phyloP scores from a whole-genome alignment of 2,797 vertebrate genomes.

The Lacerta bilineata region DNA sequence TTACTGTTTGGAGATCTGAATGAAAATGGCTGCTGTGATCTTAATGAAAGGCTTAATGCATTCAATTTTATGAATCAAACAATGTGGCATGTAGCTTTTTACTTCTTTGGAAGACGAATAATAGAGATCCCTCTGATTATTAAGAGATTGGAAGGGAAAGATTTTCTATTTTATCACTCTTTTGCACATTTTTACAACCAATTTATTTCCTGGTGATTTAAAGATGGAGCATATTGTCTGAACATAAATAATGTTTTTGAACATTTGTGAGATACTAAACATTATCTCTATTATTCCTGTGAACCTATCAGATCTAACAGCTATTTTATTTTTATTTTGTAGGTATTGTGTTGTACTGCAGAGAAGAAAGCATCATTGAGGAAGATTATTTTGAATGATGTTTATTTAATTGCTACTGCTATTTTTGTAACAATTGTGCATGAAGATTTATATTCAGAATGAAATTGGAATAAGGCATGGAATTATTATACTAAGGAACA shows the following conservation, averaged over 20 bases:
- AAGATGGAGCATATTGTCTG: slow-evolving; percentile 6
- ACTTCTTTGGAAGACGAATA: slow-evolving; percentile 49
- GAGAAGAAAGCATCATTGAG: background rate
- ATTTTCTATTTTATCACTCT: slow-evolving; percentile 45
- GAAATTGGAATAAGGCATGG: background rate
- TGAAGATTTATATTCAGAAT: background rate
- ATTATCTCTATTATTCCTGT: slow-evolving; percentile 10
- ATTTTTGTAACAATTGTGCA: background rate
- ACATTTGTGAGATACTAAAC: background rate
- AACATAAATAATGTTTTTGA: slow-evolving; percentile 25
- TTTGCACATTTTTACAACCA: slow-evolving; percentile 7
- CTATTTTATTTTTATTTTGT: slow-evolving; percentile 21
- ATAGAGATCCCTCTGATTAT: slow-evolving; percentile 30
- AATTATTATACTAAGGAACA: background rate
- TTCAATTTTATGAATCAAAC: slow-evolving; percentile 43
- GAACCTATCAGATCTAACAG: slow-evolving; percentile 9
- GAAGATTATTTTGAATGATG: slow-evolving; percentile 2
- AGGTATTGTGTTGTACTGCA: background rate
- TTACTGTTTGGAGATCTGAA: slow-evolving; percentile 52
- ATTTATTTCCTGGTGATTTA: slow-evolving; percentile 33
- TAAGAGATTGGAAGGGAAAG: slow-evolving; percentile 28
- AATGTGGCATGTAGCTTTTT: slow-evolving; percentile 38
- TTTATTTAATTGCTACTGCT: slow-evolving; percentile 19
- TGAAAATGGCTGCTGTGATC: slow-evolving; percentile 33
- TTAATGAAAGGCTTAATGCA: slow-evolving; percentile 51